Evolutionary conservation across 2,113 vertebrate genomes (phyloP).

Genomic region (Natator depressus): DNA sequence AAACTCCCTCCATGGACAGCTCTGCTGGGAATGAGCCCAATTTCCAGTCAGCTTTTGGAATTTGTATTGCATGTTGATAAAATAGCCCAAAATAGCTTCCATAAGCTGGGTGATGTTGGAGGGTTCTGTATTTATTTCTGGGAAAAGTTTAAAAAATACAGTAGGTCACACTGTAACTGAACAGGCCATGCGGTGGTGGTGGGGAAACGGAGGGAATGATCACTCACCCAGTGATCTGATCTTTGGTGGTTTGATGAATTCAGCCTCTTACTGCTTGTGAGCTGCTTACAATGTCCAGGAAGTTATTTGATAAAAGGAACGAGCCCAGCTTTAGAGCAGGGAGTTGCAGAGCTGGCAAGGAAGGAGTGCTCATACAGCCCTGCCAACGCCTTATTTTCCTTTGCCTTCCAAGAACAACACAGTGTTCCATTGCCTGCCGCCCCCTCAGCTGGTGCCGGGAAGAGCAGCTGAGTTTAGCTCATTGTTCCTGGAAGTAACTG

Average conservation of each 20-base stretch:
- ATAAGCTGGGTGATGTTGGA: conserved; percentile 30
- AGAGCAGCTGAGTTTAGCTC: conserved; percentile 74
- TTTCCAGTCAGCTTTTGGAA: conserved; percentile 55
- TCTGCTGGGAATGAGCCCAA: conserved; percentile 50
- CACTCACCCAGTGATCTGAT: neutral
- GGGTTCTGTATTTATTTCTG: conserved; percentile 53
- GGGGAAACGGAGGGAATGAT: neutral
- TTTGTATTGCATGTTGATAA: conserved; percentile 45
- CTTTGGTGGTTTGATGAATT: conserved; percentile 37
- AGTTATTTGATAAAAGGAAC: conserved; percentile 47
- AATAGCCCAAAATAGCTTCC: conserved; percentile 63
- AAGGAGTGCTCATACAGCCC: conserved; percentile 27
- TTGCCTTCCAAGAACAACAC: conserved; percentile 76
- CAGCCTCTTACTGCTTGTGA: conserved; percentile 5
- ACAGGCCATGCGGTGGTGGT: neutral
- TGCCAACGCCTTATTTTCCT: conserved; percentile 71
- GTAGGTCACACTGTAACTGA: conserved; percentile 23
- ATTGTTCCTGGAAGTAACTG: conserved; percentile 74
- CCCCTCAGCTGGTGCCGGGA: conserved; percentile 76
- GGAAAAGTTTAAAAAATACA: conserved; percentile 43
- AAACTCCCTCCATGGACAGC: conserved; percentile 39
- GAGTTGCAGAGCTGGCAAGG: conserved; percentile 18
- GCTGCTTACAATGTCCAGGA: neutral
- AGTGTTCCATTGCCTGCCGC: conserved; percentile 68
- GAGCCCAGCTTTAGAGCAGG: neutral